Evolutionary conservation across 2,888 invertebrate species (phyloP).

Genomic region (Agonum fuliginosum): DNA sequence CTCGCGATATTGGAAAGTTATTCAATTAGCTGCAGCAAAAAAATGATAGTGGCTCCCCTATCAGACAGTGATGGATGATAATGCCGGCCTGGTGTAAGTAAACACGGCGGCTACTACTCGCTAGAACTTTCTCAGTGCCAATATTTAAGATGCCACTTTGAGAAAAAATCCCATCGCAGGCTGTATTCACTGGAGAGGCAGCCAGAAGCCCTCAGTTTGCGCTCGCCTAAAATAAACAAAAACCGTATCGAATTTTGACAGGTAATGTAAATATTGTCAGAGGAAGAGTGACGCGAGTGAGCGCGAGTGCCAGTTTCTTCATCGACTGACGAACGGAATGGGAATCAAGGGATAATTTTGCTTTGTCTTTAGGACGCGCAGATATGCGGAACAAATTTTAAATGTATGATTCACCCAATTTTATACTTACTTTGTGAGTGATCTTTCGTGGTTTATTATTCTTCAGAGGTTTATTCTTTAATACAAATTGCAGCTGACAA

Average conservation of each 20-base stretch:
- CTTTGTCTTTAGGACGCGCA: too few species aligned
- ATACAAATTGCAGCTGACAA: too few species aligned
- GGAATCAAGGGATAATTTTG: conserved; percentile 3
- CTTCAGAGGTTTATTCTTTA: too few species aligned
- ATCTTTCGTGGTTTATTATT: too few species aligned
- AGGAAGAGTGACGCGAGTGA: conserved; percentile 34
- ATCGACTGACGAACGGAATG: background rate
- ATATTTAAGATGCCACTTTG: conserved; percentile 57
- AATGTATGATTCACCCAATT: too few species aligned
- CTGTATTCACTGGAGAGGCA: conserved; percentile 54
- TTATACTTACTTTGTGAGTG: too few species aligned
- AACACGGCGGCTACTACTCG: conserved; percentile 38
- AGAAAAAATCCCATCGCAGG: conserved; percentile 54
- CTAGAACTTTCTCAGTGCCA: conserved; percentile 52
- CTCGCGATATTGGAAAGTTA: conserved; percentile 18
- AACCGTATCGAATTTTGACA: conserved; percentile 59
- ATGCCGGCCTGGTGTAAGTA: conserved; percentile 33
- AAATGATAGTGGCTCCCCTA: conserved; percentile 38
- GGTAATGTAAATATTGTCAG: conserved; percentile 58
- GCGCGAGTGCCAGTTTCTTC: conserved; percentile 29
- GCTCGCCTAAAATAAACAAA: conserved; percentile 55
- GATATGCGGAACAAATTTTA: too few species aligned
- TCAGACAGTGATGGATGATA: conserved; percentile 50
- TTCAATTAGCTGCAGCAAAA: conserved; percentile 42
- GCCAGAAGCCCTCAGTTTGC: conserved; percentile 48